Evolutionary conservation across 1,140 invertebrate species (phyloP), one percentile per base, ranked within the genome.

Genomic region (Anastrepha ludens): DNA sequence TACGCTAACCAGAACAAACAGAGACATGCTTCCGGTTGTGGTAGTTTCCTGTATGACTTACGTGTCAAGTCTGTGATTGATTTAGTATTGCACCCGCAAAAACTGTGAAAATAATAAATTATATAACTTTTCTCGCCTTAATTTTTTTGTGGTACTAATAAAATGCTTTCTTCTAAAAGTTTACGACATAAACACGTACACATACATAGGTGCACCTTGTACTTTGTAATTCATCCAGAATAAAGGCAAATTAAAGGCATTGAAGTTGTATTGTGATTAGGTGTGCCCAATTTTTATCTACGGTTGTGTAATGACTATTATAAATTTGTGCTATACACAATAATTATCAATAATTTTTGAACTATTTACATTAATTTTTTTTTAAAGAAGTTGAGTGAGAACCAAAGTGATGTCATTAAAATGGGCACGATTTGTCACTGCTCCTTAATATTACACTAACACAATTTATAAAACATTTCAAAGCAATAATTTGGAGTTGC

Each of bases 211-310:
- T 7, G 65, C 65, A 67, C 29, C 29, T 67, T 67, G 65, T 67
- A 67, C 65, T 67, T 67, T 67, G 15, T 39, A 29, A 67, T 67
- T 67, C 20, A 67, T 29, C 39, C 65, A 39, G 65, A 67, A 67
- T 67, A 67, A 67, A 67, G 65, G 65, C 65, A 67, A 67, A 67
- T 67, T n/a, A 67, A 67, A 67, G 65, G 65, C 65, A 67, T 20
- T 29, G 39, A 67, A 67, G 65, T 67, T 67, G 39, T 67, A 39
- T 41, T 29, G 20, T 67, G 29, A 67, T 67, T 67, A 67, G 11
- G 29, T 29, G 29, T 29, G 29, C 29, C 29, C 29, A 29, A 29
- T 29, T 29, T 29, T 29, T 29, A 29, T 29, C 29, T 29, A n/a
- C n/a, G n/a, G n/a, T n/a, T n/a, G n/a, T n/a, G n/a, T n/a, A n/a